phyloP scores from a whole-genome alignment of 1,140 invertebrate species.

The Cydia splendana region DNA sequence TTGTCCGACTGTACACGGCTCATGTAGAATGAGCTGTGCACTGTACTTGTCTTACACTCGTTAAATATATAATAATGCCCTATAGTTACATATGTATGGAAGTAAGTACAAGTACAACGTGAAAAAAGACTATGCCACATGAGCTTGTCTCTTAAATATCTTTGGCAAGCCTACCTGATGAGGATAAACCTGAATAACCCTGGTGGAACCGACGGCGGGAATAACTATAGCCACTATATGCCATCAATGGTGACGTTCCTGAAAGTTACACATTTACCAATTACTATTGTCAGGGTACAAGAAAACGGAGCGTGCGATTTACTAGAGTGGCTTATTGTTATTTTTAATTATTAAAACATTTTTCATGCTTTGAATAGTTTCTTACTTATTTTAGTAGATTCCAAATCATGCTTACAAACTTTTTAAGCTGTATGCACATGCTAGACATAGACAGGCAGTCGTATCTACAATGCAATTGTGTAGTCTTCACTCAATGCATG shows the following conservation, averaged over 20 bases:
- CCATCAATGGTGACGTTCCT: neutral
- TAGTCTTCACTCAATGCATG: neutral
- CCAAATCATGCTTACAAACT: neutral
- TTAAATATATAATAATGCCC: no score
- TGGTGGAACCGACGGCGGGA: neutral
- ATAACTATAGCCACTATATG: neutral
- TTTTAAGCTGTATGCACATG: neutral
- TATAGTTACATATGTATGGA: no score
- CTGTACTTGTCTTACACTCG: no score
- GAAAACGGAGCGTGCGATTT: neutral
- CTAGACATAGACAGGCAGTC: neutral
- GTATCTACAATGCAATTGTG: neutral
- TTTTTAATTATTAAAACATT: neutral
- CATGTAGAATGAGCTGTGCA: no score
- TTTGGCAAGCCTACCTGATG: no score
- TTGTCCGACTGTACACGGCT: no score
- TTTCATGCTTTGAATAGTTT: neutral
- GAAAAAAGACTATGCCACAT: no score
- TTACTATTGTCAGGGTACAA: neutral
- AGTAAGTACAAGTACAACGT: no score
- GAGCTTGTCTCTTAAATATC: no score
- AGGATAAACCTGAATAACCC: no score
- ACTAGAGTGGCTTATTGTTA: no score
- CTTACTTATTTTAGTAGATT: neutral
- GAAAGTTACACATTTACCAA: neutral